Evolutionary conservation across 2,113 vertebrate genomes (phyloP).

Genomic region (Limnothrissa miodon): DNA sequence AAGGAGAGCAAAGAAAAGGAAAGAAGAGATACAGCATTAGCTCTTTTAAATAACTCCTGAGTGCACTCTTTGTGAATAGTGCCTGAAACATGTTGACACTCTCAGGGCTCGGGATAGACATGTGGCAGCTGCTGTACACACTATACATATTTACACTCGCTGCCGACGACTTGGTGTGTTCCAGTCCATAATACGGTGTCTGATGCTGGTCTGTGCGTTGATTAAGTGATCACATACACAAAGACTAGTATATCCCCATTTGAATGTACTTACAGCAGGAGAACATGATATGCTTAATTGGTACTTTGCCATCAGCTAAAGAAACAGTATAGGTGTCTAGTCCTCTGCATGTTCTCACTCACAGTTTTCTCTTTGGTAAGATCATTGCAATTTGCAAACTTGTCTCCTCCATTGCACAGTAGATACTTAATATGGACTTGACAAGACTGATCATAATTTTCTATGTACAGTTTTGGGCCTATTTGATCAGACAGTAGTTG

Average conservation of each 20-base stretch:
- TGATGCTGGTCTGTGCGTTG: background rate
- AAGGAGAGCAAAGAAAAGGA: slow-evolving; percentile 19
- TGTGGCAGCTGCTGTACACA: background rate
- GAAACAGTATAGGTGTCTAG: background rate
- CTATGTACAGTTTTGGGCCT: slow-evolving; percentile 6
- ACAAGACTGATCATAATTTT: background rate
- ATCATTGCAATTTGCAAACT: background rate
- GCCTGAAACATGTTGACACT: slow-evolving; percentile 25
- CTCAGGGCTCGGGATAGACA: background rate
- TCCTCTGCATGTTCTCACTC: background rate
- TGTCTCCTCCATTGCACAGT: background rate
- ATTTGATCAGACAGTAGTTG: background rate
- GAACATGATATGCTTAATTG: slow-evolving; percentile 36
- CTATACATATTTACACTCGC: background rate
- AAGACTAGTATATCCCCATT: background rate
- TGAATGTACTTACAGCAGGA: background rate
- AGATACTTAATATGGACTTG: background rate
- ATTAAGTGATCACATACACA: slow-evolving; percentile 19
- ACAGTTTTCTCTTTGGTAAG: background rate
- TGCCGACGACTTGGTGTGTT: background rate
- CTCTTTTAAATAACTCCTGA: slow-evolving; percentile 59
- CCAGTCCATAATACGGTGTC: background rate
- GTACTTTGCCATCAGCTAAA: slow-evolving; percentile 18
- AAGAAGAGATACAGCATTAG: slow-evolving; percentile 28
- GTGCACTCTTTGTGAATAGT: slow-evolving; percentile 53